A percentile compares a stretch with the other conserved stretches of the same genome.
phyloP scores from a whole-genome alignment of 2,113 vertebrate species.

The Atrichornis clamosus region DNA sequence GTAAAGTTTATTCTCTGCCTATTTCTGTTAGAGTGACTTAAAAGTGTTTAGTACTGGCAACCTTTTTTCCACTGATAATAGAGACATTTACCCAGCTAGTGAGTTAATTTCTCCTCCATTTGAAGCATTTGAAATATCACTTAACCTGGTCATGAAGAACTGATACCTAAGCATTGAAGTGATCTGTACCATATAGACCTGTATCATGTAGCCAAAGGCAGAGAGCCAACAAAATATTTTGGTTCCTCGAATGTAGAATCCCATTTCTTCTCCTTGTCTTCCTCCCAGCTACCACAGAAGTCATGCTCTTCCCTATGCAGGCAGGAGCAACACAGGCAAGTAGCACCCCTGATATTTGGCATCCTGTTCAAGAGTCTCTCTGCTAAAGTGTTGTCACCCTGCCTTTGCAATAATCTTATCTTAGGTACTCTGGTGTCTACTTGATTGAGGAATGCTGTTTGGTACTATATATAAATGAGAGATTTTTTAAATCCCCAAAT shows the following conservation, averaged over 20 bases:
- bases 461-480: not conserved
- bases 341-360: not conserved
- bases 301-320: not conserved
- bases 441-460: not conserved
- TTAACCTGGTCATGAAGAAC: not conserved
- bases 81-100: not conserved
- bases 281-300: not conserved
- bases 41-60: not conserved
- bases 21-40: not conserved
- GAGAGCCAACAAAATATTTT: not conserved
- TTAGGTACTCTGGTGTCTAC: not conserved
- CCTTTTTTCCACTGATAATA: not conserved
- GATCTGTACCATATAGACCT: not conserved
- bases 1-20: not conserved
- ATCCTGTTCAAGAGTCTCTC: not conserved
- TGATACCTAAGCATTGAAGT: not conserved
- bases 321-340: rapidly evolving
- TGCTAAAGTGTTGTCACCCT: not conserved
- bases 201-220: not conserved
- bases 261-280: not conserved
- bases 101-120: not conserved
- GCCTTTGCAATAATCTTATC: not conserved
- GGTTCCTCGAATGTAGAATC: not conserved
- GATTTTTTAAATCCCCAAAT: not conserved
- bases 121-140: not conserved